A percentile compares a stretch with the other conserved stretches of the same genome.
Conservation (phyloP, 2,113 vertebrate species). For the Hydropotes inermis region DNA sequence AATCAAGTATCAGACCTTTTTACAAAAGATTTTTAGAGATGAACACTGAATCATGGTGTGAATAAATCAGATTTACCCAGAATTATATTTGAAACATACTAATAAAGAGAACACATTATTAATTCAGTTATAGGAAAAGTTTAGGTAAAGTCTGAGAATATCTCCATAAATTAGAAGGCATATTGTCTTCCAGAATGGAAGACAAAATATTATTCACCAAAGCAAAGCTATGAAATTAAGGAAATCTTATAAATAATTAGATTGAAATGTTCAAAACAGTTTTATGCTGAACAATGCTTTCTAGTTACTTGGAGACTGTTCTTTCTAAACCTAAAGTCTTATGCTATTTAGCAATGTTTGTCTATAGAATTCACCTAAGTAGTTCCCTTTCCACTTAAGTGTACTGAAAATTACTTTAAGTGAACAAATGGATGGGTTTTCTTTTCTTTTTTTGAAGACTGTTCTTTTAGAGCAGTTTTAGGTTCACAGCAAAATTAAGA, state of each 20-base stretch:
- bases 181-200: background rate
- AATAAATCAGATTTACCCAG: background rate
- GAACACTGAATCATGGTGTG: constrained; percentile 1
- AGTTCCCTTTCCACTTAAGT: background rate
- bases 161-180: background rate
- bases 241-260: constrained; percentile 23
- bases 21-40: background rate
- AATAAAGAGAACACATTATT: background rate
- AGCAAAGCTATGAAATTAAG: background rate
- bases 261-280: constrained; percentile 26
- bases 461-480: background rate
- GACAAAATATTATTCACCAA: constrained; percentile 6
- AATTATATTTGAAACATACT: background rate
- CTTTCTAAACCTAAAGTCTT: background rate
- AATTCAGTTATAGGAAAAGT: background rate
- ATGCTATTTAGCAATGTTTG: background rate
- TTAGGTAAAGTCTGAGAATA: background rate
- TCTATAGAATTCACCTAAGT: background rate
- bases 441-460: background rate
- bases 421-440: background rate
- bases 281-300: constrained; percentile 1
- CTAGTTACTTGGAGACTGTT: constrained; percentile 27
- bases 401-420: background rate
- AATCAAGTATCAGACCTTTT: constrained; percentile 16
- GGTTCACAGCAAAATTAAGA: background rate